These are phyloP conservation scores for Protomyctophum bolini DNA, from an alignment of 2,113 vertebrate genomes.

Conservation along the genomic window DNA sequence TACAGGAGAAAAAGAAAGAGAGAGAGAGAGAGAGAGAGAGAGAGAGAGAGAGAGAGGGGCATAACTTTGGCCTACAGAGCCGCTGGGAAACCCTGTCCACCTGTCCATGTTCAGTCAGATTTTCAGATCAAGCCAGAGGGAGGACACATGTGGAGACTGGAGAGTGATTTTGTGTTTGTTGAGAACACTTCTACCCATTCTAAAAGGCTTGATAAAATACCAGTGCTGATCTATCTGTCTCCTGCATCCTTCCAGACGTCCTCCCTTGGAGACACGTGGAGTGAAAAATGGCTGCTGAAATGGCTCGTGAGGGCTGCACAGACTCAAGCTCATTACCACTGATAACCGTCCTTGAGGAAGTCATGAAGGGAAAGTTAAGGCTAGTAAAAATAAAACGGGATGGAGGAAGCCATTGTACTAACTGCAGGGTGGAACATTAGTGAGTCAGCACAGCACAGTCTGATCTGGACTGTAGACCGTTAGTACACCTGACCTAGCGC, in stretches of 20 bases:
- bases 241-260: constrained; percentile 4
- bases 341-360: background rate
- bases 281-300: background rate
- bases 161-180: too few relatives aligned
- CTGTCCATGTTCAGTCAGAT: too few relatives aligned
- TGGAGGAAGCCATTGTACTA: background rate
- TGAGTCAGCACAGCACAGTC: background rate
- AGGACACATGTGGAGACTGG: too few relatives aligned
- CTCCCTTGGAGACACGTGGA: constrained; percentile 25
- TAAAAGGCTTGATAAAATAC: constrained; percentile 26
- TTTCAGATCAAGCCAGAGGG: too few relatives aligned
- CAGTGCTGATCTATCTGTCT: background rate
- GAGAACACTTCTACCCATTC: background rate
- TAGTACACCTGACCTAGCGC: constrained; percentile 13
- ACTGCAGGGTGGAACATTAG: too few relatives aligned
- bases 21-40: too few relatives aligned
- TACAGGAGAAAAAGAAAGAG: too few relatives aligned
- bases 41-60: too few relatives aligned
- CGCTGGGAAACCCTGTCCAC: too few relatives aligned
- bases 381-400: background rate
- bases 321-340: background rate
- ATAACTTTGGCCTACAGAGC: too few relatives aligned
- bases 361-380: background rate
- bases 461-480: constrained; percentile 15
- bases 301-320: constrained; percentile 7